Conservation (phyloP, 1,140 invertebrate genomes). For the Teleopsis dalmanni region DNA sequence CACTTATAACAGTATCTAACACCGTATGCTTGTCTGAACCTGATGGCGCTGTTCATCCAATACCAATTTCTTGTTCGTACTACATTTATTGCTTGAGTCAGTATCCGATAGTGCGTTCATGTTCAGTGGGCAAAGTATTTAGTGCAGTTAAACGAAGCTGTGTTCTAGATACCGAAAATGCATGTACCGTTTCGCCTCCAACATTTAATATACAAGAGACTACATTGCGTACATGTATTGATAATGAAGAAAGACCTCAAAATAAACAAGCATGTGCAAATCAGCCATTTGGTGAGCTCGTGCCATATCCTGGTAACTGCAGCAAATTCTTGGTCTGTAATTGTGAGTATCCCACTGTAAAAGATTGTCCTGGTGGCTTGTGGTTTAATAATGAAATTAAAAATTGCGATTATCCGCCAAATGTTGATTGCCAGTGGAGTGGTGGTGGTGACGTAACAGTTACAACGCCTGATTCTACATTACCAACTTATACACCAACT, state of each 20-base stretch:
- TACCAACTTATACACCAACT: conserved; percentile 6
- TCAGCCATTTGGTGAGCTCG: conserved; percentile 18
- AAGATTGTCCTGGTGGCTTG: conserved; percentile 13
- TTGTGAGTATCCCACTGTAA: conserved; percentile 30
- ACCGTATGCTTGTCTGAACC: no score
- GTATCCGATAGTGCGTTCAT: background rate
- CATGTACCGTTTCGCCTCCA: background rate
- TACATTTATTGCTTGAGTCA: conserved; percentile 1
- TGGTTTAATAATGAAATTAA: conserved; percentile 25
- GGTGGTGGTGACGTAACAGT: conserved; percentile 12
- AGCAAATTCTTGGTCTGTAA: conserved; percentile 27
- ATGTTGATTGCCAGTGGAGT: conserved; percentile 19
- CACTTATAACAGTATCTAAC: no score
- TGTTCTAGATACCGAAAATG: background rate
- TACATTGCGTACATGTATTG: conserved; percentile 12
- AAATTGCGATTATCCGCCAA: conserved; percentile 24
- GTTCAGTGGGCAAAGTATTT: background rate
- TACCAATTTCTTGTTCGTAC: background rate
- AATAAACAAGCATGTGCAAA: conserved; percentile 27
- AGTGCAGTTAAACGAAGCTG: background rate
- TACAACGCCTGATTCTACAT: conserved; percentile 8
- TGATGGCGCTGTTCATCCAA: background rate
- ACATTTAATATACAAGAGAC: background rate
- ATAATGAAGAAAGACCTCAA: conserved; percentile 28
- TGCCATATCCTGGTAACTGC: conserved; percentile 34